Evolutionary conservation across 2,113 vertebrate genomes (phyloP).

Genomic region (Hepsetus odoe): DNA sequence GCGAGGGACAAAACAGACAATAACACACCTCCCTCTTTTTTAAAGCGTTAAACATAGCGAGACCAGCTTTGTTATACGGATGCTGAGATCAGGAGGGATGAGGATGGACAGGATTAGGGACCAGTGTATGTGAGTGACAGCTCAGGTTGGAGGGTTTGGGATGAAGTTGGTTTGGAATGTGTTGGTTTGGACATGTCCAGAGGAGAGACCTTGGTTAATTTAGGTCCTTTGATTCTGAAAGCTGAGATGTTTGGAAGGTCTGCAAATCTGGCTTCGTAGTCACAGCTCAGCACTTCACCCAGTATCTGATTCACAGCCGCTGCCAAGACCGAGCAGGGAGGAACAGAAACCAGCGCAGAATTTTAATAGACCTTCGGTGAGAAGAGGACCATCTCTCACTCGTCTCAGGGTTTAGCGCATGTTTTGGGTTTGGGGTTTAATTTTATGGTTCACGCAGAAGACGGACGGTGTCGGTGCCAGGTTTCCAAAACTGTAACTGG

Average conservation of each 20-base stretch:
- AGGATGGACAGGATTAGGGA: no score
- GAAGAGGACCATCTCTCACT: neutral
- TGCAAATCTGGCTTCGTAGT: neutral
- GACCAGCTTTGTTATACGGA: no score
- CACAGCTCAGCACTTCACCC: neutral
- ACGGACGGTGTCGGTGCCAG: constrained; percentile 45
- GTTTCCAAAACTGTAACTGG: constrained; percentile 14
- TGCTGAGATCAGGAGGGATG: no score
- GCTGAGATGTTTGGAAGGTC: no score
- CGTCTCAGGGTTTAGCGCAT: neutral
- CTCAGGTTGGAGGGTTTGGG: no score
- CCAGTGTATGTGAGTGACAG: no score
- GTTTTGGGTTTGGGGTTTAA: constrained; percentile 21
- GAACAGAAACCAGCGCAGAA: constrained; percentile 18
- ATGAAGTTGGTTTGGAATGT: no score
- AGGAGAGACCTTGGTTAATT: no score
- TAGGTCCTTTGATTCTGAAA: neutral
- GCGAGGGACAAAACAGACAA: constrained; percentile 11
- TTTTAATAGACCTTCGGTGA: constrained; percentile 53
- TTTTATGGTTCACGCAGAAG: constrained; percentile 51
- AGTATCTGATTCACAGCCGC: constrained; percentile 52
- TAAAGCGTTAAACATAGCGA: no score
- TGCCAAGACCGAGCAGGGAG: constrained; percentile 27
- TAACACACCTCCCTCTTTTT: neutral
- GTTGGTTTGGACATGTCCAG: no score